These are phyloP conservation scores for Neria commutata DNA, from an alignment of 2,888 invertebrate species.

Conservation along the genomic window DNA sequence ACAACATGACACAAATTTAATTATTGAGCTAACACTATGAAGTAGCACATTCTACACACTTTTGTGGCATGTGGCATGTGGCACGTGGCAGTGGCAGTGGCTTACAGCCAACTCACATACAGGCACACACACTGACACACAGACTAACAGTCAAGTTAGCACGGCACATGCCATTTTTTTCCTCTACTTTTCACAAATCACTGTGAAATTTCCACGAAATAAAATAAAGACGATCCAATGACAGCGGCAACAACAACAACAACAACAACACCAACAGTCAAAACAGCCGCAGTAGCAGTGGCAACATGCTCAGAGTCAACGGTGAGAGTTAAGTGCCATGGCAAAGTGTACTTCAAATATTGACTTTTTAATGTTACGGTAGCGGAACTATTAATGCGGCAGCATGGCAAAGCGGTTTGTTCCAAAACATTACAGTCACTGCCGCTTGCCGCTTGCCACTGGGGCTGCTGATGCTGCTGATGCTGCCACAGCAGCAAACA, in stretches of 20 bases:
- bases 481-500: conserved; percentile 25
- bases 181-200: background rate
- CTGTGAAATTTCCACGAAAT: background rate
- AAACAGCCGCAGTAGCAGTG: background rate
- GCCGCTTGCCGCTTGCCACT: conserved; percentile 20
- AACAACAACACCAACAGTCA: conserved; percentile 19
- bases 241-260: conserved; percentile 1
- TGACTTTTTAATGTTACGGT: conserved; percentile 32
- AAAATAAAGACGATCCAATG: background rate
- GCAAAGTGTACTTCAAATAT: conserved; percentile 29
- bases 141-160: background rate
- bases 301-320: background rate
- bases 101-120: background rate
- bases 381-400: conserved; percentile 15
- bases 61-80: too few relatives aligned
- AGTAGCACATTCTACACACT: too few relatives aligned
- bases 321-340: background rate
- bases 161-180: background rate
- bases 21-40: too few relatives aligned
- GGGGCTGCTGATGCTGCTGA: conserved; percentile 12
- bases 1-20: too few relatives aligned
- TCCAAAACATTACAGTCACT: conserved; percentile 4
- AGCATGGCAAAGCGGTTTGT: background rate
- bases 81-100: background rate
- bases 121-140: background rate